Evolutionary conservation across 2,113 vertebrate genomes (phyloP), one percentile per base, ranked within the genome.

Genomic region (Paralichthys olivaceus): DNA sequence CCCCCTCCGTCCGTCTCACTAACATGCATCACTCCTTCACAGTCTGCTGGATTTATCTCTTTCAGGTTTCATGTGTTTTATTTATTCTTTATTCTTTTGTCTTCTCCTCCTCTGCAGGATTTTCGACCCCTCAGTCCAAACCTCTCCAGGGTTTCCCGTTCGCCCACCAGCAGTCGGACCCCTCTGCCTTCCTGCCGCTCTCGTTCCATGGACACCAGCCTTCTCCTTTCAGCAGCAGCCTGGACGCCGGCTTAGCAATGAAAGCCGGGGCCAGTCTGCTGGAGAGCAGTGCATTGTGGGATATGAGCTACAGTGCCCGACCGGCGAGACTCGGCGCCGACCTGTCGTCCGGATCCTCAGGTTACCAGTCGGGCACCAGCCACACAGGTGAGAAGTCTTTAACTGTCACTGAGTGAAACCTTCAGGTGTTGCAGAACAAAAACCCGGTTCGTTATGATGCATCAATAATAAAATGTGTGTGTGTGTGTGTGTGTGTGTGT

Each of bases 321-420:
- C 86, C 71, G 0, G 82, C 84, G 67, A 93, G 93, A 80, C 85
- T 81, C 1, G 90, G 84, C 5, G 11, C 77, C 0, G 88, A 94
- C 14, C 66, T 95, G 40, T 95, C 94, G 2, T 94, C 93, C 0
- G 93, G 93, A 28, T 95, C 95, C 0, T 93, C 90, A 0, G 90
- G 94, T 17, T 94, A 89, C 84, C 92, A 95, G 60, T 94, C 95
- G 0, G 88, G 87, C 47, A 87, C 92, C 75, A 96, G 95, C 37
- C 91, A 94, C 59, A 93, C 95, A 90, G 96, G 97, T 98, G 62
- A 22, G 32, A 22, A 0, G 9, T 4, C 3, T 9, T 7, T 1
- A 11, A 37, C 9, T 37, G 34, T 40, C 37, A 11, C 37, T 40
- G 37, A 40, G 11, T 13, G 0, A 11, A 40, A 13, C 37, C 12